Base-by-base conservation (phyloP, 30 jellyfish, hydroid and myxozoan species). In the Hydractinia symbiolongicarpus region DNA sequence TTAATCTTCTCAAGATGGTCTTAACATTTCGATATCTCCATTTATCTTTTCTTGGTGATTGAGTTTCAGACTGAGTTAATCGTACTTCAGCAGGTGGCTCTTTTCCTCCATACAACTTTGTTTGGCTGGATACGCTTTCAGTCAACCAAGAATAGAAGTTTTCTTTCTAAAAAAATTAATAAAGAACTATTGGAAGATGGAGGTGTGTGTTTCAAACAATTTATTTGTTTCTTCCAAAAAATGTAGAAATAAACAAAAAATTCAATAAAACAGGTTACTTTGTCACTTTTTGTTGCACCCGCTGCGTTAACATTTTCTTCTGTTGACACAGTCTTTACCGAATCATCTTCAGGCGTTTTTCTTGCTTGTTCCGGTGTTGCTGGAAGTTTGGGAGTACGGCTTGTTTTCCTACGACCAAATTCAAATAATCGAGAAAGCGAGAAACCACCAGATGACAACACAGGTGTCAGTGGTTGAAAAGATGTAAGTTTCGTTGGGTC, bases 401-500 rank as follows among this genome's bases (percentile, higher is more conserved):
- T 80, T 5, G 81, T 81, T 57, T 57, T 81, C 69, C 70, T 80
- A 88, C 96, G 62, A 13, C 91, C 83, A 68, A 93, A 93, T 57
- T 84, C 95, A 56, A 86, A 83, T 9, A 87, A 50, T 54, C 81
- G 79, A 5, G 92, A 54, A 66, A 93, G 77, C 6, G 98, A 93
- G 54, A 93, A 93, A 9, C 94, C 85, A 40, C 94, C 79, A 5
- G 93, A 83, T 21, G 88, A 83, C 5, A 77, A 79, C 16, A 87
- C 98, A 15, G 98, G 95, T 9, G 91, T 81, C 21, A 93, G 91
- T n/a, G 98, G 98, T 5, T 57, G 81, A 74, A 93, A 93, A 4
- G 98, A 93, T 8, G 96, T 87, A 61, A 87, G 83, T 44, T 76
- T 82, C 15, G 93, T 68, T 50, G 96, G 89, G 60, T 84, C 93